A percentile compares a stretch with the other conserved stretches of the same genome.
These are phyloP conservation scores for Bombus fervidus DNA, from an alignment of 1,140 invertebrate genomes.

Conservation along the genomic window DNA sequence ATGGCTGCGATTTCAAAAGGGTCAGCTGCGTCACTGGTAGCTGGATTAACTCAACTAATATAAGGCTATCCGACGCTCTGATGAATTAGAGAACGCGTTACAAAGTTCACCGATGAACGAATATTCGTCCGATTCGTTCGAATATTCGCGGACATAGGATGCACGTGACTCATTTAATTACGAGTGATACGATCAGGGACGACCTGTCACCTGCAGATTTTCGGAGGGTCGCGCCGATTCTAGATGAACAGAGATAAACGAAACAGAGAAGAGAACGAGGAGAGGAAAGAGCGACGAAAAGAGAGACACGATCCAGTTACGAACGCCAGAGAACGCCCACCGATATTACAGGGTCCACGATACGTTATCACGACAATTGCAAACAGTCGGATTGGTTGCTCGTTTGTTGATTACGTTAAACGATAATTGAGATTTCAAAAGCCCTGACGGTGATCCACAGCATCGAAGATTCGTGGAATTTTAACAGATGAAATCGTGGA, in stretches of 20 bases:
- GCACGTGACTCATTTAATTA: slow-evolving; percentile 50
- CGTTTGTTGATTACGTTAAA: slow-evolving; percentile 37
- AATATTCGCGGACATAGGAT: not conserved
- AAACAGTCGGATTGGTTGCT: slow-evolving; percentile 17
- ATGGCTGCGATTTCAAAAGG: too few relatives aligned
- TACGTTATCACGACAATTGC: slow-evolving; percentile 53
- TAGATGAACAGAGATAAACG: slow-evolving; percentile 39
- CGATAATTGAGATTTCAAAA: slow-evolving; percentile 25
- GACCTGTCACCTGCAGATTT: slow-evolving; percentile 44
- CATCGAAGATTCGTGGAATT: not conserved
- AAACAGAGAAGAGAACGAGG: not conserved
- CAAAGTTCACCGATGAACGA: slow-evolving; percentile 10
- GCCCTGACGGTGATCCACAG: not conserved
- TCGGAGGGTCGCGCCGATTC: slow-evolving; percentile 5
- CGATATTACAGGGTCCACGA: slow-evolving; percentile 32
- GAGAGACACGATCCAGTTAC: not conserved
- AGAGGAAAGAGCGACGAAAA: not conserved
- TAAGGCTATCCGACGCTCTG: not conserved
- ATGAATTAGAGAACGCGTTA: not conserved
- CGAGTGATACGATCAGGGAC: slow-evolving; percentile 28
- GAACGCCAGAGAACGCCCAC: slow-evolving; percentile 7
- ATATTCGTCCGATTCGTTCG: slow-evolving; percentile 1
- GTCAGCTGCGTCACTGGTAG: not conserved
- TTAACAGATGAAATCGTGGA: not conserved
- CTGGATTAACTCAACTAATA: too few relatives aligned